Evolutionary conservation across 2,888 invertebrate genomes (phyloP).

Genomic region (Hyppa rectilinea): DNA sequence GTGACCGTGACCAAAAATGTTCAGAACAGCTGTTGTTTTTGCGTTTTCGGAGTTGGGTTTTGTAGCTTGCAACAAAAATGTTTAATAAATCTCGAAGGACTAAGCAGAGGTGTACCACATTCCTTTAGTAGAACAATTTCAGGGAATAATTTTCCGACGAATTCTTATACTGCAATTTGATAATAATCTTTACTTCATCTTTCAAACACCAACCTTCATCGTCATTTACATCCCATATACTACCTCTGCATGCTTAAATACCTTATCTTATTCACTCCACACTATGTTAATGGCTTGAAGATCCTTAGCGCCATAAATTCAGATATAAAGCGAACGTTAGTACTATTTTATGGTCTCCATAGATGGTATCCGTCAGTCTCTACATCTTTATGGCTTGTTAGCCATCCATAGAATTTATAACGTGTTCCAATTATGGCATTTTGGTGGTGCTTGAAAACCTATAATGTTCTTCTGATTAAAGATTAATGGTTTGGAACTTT

Average conservation of each 20-base stretch:
- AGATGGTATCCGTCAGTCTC: constrained; percentile 69
- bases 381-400: constrained; percentile 73
- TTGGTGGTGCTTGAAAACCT: constrained; percentile 8
- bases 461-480: constrained; percentile 40
- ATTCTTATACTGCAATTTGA: not conserved
- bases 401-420: constrained; percentile 66
- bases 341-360: constrained; percentile 78
- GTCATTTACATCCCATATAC: constrained; percentile 1
- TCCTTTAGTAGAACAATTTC: no score
- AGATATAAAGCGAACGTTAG: constrained; percentile 76
- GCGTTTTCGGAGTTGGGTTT: no score
- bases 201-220: not conserved
- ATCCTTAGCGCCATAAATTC: constrained; percentile 78
- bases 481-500: not conserved
- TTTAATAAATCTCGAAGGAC: no score
- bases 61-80: no score
- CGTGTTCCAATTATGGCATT: constrained; percentile 49
- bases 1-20: no score
- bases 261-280: constrained; percentile 70
- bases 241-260: constrained; percentile 45
- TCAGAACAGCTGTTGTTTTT: no score
- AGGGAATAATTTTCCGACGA: no score
- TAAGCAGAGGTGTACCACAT: no score
- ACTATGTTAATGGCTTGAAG: constrained; percentile 76
- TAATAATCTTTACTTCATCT: not conserved